These are phyloP conservation scores for Scaptomyza tumidula DNA, from an alignment of 2,888 invertebrate genomes.

Conservation along the genomic window DNA sequence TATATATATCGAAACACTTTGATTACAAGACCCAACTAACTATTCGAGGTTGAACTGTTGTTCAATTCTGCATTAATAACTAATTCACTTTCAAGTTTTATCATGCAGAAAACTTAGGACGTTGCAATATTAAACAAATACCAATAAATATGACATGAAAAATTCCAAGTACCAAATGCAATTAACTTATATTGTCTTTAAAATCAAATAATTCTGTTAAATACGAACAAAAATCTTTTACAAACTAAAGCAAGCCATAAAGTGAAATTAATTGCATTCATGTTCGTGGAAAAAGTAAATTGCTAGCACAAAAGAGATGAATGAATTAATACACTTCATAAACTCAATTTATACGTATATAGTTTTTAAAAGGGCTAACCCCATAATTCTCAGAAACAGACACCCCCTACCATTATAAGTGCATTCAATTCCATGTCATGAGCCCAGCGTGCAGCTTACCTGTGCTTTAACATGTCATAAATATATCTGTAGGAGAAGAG, in stretches of 20 bases:
- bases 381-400: not conserved
- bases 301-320: not conserved
- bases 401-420: not conserved
- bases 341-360: not conserved
- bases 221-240: not conserved
- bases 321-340: not conserved
- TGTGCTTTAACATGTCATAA: not conserved
- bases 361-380: not conserved
- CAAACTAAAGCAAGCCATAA: conserved; percentile 3
- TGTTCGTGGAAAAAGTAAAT: not conserved
- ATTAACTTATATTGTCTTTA: conserved; percentile 2
- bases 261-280: conserved; percentile 16
- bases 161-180: conserved; percentile 7
- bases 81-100: not conserved
- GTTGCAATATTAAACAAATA: too few relatives aligned
- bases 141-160: not conserved
- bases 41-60: not conserved
- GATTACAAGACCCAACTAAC: not conserved
- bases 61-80: too few relatives aligned
- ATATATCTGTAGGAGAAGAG: conserved; percentile 3
- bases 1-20: conserved; percentile 18
- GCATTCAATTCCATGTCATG: not conserved
- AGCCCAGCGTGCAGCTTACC: not conserved
- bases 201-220: conserved; percentile 12
- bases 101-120: not conserved